A percentile compares a stretch with the other conserved stretches of the same genome.
phyloP scores from a whole-genome alignment of 1,140 invertebrate genomes.

The Calliopsis andreniformis region DNA sequence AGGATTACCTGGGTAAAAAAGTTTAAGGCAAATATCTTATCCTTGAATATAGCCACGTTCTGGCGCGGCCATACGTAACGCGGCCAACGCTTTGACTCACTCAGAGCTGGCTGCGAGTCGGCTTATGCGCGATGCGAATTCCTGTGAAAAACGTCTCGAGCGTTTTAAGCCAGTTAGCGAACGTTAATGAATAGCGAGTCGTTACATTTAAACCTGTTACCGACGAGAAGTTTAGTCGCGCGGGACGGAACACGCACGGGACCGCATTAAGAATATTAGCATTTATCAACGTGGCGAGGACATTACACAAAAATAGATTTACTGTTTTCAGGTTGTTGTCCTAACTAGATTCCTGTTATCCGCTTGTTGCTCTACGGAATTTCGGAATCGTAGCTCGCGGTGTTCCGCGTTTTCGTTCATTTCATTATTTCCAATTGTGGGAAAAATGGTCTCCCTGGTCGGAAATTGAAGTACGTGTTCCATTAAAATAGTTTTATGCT shows the following conservation, averaged over 20 bases:
- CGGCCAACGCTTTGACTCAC: not conserved
- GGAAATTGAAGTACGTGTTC: not conserved
- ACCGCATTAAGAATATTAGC: slow-evolving; percentile 48
- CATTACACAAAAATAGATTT: slow-evolving; percentile 55
- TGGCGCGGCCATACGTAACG: not conserved
- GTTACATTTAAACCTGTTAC: not conserved
- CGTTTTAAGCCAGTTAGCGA: slow-evolving; percentile 3
- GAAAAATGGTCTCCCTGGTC: not conserved
- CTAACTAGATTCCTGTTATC: slow-evolving; percentile 52
- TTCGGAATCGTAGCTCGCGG: slow-evolving; percentile 57
- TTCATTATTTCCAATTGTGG: slow-evolving; percentile 49
- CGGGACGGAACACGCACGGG: slow-evolving; percentile 32
- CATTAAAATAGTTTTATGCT: too few species aligned
- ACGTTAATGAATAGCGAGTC: not conserved
- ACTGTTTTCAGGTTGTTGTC: slow-evolving; percentile 33
- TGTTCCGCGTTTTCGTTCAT: slow-evolving; percentile 54
- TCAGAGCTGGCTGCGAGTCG: not conserved
- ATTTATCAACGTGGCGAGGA: slow-evolving; percentile 37
- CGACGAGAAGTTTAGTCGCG: not conserved
- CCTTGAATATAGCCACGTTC: slow-evolving; percentile 9
- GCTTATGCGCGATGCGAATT: not conserved
- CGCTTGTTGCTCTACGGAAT: slow-evolving; percentile 43
- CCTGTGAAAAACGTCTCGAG: not conserved
- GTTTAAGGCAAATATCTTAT: slow-evolving; percentile 26
- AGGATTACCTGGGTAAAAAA: slow-evolving; percentile 34